These are phyloP conservation scores for Agrotis exclamationis DNA, from an alignment of 2,888 invertebrate genomes.

Conservation along the genomic window DNA sequence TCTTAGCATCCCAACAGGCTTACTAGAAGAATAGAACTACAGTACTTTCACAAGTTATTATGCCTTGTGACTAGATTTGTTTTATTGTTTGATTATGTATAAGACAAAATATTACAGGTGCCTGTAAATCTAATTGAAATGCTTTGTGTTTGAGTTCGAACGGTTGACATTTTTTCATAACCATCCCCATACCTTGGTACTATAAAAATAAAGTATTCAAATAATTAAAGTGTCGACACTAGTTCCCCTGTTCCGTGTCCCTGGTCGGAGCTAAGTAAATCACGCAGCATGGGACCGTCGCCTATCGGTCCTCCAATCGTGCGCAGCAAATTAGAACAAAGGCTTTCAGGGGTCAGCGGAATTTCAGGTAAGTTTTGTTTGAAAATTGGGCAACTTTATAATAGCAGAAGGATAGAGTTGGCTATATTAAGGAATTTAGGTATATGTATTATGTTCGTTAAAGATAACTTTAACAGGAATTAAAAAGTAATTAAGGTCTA, in stretches of 20 bases:
- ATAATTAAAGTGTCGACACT: constrained; percentile 35
- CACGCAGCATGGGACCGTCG: constrained; percentile 79
- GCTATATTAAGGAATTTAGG: neutral
- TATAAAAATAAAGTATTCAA: constrained; percentile 9
- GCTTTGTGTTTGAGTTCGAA: no score
- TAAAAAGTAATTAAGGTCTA: no score
- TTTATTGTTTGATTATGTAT: no score
- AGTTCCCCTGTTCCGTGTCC: constrained; percentile 11
- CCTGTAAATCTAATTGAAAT: no score
- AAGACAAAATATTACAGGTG: no score
- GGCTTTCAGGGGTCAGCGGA: constrained; percentile 49
- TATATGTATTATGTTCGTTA: no score
- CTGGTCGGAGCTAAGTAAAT: constrained; percentile 71
- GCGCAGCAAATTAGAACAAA: constrained; percentile 81
- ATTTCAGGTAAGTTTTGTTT: neutral
- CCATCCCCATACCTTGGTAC: neutral
- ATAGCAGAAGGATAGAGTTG: neutral
- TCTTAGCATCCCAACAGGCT: no score
- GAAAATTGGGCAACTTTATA: neutral
- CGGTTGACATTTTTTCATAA: neutral
- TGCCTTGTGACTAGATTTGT: no score
- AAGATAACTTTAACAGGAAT: no score
- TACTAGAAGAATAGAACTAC: no score
- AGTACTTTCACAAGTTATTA: no score
- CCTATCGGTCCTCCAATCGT: constrained; percentile 50